Conservation (phyloP, 2,113 vertebrate genomes). For the Antidorcas marsupialis region DNA sequence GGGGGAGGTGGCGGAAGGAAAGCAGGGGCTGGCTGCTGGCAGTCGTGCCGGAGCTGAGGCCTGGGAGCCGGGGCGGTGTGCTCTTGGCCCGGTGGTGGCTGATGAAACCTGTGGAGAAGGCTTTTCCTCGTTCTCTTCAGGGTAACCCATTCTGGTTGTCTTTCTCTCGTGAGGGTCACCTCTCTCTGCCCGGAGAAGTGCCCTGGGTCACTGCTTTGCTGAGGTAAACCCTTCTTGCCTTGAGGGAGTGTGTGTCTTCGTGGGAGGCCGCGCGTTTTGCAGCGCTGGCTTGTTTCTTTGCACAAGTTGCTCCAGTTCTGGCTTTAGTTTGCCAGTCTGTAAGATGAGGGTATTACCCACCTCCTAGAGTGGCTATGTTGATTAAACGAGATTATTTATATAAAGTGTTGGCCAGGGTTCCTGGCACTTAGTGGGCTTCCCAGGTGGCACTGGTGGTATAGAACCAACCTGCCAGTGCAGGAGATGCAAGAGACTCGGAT, state of each 20-base stretch:
- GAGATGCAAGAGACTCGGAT: not conserved
- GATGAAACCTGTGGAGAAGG: not conserved
- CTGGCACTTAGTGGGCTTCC: not conserved
- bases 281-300: not conserved
- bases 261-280: not conserved
- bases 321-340: not conserved
- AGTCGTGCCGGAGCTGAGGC: not conserved
- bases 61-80: rapidly evolving
- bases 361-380: not conserved
- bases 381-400: not conserved
- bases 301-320: not conserved
- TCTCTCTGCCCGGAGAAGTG: not conserved
- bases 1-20: not conserved
- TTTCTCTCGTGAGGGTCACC: not conserved
- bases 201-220: not conserved
- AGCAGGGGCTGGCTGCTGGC: not conserved
- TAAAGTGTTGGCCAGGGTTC: not conserved
- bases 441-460: not conserved
- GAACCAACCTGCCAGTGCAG: not conserved
- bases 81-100: not conserved
- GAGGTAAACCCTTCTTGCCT: not conserved
- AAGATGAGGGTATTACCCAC: not conserved
- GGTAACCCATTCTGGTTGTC: not conserved
- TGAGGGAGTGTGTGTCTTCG: not conserved
- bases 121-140: not conserved